These are phyloP conservation scores for Phortica variegata DNA, from an alignment of 1,140 invertebrate species.

Conservation along the genomic window DNA sequence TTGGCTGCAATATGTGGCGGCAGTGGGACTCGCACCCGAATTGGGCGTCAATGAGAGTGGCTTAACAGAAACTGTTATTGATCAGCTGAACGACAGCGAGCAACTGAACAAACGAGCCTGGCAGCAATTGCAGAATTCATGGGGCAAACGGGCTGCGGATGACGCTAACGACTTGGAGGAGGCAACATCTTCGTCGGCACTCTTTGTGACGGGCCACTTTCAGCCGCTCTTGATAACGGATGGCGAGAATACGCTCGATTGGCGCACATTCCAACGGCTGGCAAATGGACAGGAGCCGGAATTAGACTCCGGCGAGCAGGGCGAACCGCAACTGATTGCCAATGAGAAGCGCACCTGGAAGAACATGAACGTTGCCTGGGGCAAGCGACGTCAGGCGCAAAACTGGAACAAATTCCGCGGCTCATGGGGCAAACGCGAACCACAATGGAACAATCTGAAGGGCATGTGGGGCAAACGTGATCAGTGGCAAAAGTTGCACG, in stretches of 20 bases:
- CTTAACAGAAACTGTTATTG: slow-evolving; percentile 30
- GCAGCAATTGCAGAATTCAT: slow-evolving; percentile 64
- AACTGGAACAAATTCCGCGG: slow-evolving; percentile 63
- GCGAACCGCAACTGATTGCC: not conserved
- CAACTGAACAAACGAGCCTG: slow-evolving; percentile 63
- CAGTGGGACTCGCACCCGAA: slow-evolving; percentile 21
- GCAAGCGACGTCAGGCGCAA: slow-evolving; percentile 63
- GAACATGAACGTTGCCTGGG: slow-evolving; percentile 65
- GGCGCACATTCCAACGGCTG: slow-evolving; percentile 42
- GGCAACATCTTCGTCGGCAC: no score
- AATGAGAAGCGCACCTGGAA: slow-evolving; percentile 65
- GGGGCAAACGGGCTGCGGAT: slow-evolving; percentile 61
- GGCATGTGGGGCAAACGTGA: slow-evolving; percentile 71
- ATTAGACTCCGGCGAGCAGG: slow-evolving; percentile 28
- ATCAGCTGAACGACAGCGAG: slow-evolving; percentile 33
- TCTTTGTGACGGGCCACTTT: slow-evolving; percentile 47
- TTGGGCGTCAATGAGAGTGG: slow-evolving; percentile 21
- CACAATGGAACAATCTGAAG: slow-evolving; percentile 72
- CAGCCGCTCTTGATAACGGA: slow-evolving; percentile 44
- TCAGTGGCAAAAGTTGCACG: slow-evolving; percentile 48
- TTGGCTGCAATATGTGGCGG: slow-evolving; percentile 11
- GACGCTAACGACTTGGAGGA: slow-evolving; percentile 15
- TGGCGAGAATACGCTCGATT: slow-evolving; percentile 43
- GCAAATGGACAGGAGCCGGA: slow-evolving; percentile 23
- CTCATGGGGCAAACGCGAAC: slow-evolving; percentile 69